Evolutionary conservation across 1,140 invertebrate genomes (phyloP).

Genomic region (Anastrepha ludens): DNA sequence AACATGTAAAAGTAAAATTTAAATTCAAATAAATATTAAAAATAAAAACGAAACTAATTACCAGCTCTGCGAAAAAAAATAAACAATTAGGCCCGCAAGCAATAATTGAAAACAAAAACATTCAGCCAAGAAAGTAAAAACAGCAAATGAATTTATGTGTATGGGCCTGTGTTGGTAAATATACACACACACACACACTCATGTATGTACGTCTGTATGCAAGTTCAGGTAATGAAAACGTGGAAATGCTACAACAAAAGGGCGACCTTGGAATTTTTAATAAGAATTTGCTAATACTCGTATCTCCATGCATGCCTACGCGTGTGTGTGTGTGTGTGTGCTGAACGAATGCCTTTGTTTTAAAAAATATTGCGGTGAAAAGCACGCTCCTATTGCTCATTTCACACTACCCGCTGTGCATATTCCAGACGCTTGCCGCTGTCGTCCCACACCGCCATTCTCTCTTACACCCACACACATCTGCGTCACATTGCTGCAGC

Average conservation of each 20-base stretch:
- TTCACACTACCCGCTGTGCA: background rate
- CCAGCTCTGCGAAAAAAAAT: background rate
- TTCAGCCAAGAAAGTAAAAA: background rate
- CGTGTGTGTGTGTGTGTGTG: background rate
- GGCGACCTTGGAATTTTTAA: slow-evolving; percentile 45
- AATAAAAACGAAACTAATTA: background rate
- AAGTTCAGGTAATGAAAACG: slow-evolving; percentile 15
- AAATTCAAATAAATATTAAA: background rate
- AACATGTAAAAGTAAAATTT: background rate
- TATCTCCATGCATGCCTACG: background rate
- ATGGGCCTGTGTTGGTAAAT: too few species aligned
- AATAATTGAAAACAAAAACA: background rate
- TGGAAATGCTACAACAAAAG: slow-evolving; percentile 12
- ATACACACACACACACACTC: background rate
- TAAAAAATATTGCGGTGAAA: background rate
- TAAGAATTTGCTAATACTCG: slow-evolving; percentile 4
- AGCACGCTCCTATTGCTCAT: slow-evolving; percentile 9
- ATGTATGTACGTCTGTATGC: too few species aligned
- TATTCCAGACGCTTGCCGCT: background rate
- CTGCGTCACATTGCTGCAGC: background rate
- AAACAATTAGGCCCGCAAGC: background rate
- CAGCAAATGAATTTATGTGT: background rate
- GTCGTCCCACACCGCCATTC: background rate
- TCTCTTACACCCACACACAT: background rate
- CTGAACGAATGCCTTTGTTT: background rate